phyloP scores from a whole-genome alignment of 1,140 invertebrate species.

The Trissolcus basalis region DNA sequence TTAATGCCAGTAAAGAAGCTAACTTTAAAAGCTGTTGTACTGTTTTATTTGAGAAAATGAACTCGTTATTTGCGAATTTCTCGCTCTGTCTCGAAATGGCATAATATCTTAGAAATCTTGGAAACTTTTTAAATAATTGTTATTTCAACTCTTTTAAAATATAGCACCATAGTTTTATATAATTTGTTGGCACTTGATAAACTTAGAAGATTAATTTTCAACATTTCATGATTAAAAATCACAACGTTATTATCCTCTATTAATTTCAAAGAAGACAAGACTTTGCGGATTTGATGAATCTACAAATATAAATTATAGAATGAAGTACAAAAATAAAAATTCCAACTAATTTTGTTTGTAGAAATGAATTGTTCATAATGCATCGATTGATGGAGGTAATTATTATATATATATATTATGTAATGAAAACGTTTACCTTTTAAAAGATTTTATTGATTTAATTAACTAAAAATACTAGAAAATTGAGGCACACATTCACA shows the following conservation, averaged over 20 bases:
- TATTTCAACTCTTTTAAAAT: background rate
- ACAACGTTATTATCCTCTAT: no score
- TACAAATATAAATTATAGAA: no score
- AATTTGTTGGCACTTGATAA: slow-evolving; percentile 1
- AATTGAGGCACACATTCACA: background rate
- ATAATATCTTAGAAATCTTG: slow-evolving; percentile 17
- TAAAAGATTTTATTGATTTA: background rate
- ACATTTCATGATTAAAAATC: no score
- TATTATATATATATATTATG: no score
- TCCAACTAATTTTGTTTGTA: no score
- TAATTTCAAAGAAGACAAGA: no score
- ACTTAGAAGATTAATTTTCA: background rate
- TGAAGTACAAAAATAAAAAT: no score
- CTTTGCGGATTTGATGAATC: no score
- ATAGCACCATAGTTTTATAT: background rate
- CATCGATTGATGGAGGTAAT: no score
- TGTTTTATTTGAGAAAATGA: slow-evolving; percentile 54
- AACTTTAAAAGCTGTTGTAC: slow-evolving; percentile 51
- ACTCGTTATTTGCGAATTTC: slow-evolving; percentile 32
- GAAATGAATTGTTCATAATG: no score
- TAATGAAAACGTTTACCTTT: no score
- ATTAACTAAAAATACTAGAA: background rate
- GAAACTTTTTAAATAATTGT: background rate
- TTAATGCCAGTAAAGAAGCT: slow-evolving; percentile 59
- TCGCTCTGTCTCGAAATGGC: slow-evolving; percentile 21